Evolutionary conservation across 1,140 invertebrate species (phyloP).

Genomic region (Tetranychus cinnabarinus): DNA sequence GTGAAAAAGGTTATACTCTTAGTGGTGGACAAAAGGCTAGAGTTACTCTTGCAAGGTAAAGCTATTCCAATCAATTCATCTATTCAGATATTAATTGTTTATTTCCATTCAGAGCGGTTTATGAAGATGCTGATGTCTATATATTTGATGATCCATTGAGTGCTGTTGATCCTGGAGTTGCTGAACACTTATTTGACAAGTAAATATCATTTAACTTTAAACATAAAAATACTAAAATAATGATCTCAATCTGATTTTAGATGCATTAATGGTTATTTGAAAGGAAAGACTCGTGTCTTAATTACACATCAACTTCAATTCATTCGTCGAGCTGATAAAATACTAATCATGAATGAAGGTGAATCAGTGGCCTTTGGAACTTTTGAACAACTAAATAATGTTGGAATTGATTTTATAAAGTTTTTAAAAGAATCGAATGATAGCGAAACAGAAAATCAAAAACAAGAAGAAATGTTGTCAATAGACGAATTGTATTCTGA

Average conservation of each 20-base stretch:
- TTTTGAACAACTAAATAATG: background rate
- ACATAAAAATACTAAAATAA: background rate
- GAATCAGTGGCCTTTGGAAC: slow-evolving; percentile 9
- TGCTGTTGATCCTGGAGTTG: slow-evolving; percentile 23
- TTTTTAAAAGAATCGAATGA: background rate
- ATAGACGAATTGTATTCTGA: background rate
- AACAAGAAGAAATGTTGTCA: background rate
- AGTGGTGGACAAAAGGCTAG: slow-evolving; percentile 58
- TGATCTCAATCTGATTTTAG: slow-evolving; percentile 17
- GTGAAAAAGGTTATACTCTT: slow-evolving; percentile 40
- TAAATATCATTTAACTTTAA: slow-evolving; percentile 24
- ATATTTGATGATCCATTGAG: slow-evolving; percentile 27
- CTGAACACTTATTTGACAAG: slow-evolving; percentile 25
- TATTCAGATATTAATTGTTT: background rate
- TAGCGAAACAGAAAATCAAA: background rate
- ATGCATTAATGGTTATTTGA: slow-evolving; percentile 53
- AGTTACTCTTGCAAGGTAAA: slow-evolving; percentile 35
- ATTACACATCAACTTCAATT: slow-evolving; percentile 45
- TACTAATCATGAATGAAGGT: slow-evolving; percentile 49
- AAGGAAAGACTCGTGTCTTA: slow-evolving; percentile 54
- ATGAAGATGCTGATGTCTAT: slow-evolving; percentile 25
- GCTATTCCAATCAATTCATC: background rate
- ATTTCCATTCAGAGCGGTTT: slow-evolving; percentile 19
- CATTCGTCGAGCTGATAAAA: slow-evolving; percentile 33
- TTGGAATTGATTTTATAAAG: background rate